Conservation (phyloP, 2,797 vertebrate species). For the Galagoides demidoff region DNA sequence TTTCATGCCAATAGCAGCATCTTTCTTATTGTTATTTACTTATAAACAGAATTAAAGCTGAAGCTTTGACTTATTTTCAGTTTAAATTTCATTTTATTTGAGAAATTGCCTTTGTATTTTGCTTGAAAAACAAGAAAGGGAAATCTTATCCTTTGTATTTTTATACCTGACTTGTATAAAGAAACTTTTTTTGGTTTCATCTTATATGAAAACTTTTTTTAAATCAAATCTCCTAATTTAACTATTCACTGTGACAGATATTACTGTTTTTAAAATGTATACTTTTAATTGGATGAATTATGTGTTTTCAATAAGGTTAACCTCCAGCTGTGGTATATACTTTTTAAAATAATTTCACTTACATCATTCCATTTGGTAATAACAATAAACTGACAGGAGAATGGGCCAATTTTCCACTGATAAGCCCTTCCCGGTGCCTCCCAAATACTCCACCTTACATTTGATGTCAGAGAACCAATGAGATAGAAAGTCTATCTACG, state of each 20-base stretch:
- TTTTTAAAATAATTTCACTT: not conserved
- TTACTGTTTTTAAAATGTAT: not conserved
- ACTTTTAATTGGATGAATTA: not conserved
- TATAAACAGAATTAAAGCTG: not conserved
- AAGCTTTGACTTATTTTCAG: slow-evolving; percentile 2
- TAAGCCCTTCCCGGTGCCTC: not conserved
- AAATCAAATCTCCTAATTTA: not conserved
- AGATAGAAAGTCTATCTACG: not conserved
- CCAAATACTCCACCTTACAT: not conserved
- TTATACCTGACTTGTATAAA: not conserved
- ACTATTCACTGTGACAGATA: not conserved
- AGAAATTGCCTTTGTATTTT: not conserved
- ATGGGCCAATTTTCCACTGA: not conserved
- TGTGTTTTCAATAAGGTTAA: not conserved
- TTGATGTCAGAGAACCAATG: not conserved
- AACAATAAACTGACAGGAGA: not conserved
- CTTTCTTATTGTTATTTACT: not conserved
- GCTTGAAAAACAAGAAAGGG: not conserved
- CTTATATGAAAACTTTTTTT: not conserved
- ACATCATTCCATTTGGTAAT: not conserved
- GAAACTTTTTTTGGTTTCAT: not conserved
- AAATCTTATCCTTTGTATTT: not conserved
- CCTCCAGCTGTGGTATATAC: not conserved
- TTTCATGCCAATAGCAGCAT: not conserved
- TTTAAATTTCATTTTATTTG: slow-evolving; percentile 13